These are phyloP conservation scores for Slavum lentiscoides DNA, from an alignment of 2,888 invertebrate species.

Conservation along the genomic window DNA sequence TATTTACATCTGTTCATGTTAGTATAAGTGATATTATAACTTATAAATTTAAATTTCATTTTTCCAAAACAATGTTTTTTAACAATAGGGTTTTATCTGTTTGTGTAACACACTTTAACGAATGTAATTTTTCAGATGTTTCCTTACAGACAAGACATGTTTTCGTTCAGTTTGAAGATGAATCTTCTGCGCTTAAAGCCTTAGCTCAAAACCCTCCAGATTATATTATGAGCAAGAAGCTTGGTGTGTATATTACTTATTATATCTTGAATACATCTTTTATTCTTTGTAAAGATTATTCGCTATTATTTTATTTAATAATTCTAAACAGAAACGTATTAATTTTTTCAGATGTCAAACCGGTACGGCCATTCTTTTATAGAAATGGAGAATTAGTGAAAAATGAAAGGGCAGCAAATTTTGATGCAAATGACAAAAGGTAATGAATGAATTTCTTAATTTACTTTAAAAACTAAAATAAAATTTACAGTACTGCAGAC, in stretches of 20 bases:
- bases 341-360: slow-evolving; percentile 42
- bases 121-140: slow-evolving; percentile 29
- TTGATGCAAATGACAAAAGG: slow-evolving; percentile 49
- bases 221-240: slow-evolving; percentile 51
- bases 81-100: background rate
- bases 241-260: slow-evolving; percentile 18
- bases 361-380: slow-evolving; percentile 46
- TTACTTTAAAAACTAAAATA: background rate
- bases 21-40: too few species aligned
- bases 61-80: too few species aligned
- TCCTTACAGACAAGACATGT: slow-evolving; percentile 46
- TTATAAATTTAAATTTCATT: too few species aligned
- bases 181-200: slow-evolving; percentile 46
- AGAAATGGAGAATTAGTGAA: slow-evolving; percentile 49
- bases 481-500: background rate
- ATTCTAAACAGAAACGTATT: background rate
- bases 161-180: slow-evolving; percentile 46
- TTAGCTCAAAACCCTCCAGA: slow-evolving; percentile 46
- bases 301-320: background rate
- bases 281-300: background rate
- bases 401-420: slow-evolving; percentile 46
- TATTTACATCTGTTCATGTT: too few species aligned
- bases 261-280: background rate
- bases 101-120: background rate
- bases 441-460: background rate